A percentile compares a stretch with the other conserved stretches of the same genome.
Conservation (phyloP, 1,140 invertebrate species). For the Diprion similis region DNA sequence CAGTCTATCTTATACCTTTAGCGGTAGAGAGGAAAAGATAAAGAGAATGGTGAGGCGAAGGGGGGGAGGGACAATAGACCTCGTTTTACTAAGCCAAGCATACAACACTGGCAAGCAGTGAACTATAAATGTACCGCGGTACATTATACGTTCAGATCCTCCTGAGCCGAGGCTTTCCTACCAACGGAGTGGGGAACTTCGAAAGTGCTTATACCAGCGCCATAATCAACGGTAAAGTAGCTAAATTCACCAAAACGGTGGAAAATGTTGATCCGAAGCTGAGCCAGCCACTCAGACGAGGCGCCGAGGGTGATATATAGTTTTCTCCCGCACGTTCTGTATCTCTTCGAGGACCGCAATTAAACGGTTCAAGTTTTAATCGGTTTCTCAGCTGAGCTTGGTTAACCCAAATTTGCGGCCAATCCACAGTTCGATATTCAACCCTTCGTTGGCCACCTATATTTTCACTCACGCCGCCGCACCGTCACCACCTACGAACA, state of each 20-base stretch:
- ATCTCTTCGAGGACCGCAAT: background rate
- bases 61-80: background rate
- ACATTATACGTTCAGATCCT: conserved; percentile 1
- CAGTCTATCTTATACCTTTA: no score
- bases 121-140: conserved; percentile 5
- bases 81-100: conserved; percentile 1
- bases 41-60: no score
- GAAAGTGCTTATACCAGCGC: conserved; percentile 28
- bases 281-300: background rate
- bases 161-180: background rate
- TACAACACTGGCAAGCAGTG: background rate
- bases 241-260: conserved; percentile 25
- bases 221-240: conserved; percentile 31
- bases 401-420: background rate
- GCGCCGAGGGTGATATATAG: background rate
- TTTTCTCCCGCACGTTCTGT: background rate
- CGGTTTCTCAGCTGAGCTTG: background rate
- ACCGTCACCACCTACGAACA: no score
- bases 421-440: background rate
- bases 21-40: no score
- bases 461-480: no score
- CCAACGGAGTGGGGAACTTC: conserved; percentile 19
- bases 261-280: conserved; percentile 14
- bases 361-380: conserved; percentile 1
- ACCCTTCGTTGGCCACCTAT: no score